These are phyloP conservation scores for Circaetus gallicus DNA, from an alignment of 2,113 vertebrate genomes.

Conservation along the genomic window DNA sequence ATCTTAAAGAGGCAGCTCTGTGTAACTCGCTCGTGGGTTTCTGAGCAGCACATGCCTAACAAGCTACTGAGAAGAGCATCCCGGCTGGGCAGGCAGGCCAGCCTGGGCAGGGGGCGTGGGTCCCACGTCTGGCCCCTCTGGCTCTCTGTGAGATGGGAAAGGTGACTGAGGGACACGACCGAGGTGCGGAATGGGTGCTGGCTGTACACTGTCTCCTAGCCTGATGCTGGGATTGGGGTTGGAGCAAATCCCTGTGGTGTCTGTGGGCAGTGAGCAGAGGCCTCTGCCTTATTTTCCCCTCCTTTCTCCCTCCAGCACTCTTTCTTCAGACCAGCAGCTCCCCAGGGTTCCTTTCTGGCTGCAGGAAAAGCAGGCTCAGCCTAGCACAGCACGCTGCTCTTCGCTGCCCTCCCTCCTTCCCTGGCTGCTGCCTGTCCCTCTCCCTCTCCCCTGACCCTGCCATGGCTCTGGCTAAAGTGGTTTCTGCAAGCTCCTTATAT, in stretches of 20 bases:
- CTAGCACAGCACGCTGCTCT: neutral
- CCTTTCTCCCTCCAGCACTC: neutral
- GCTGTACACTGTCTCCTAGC: neutral
- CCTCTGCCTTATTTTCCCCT: neutral
- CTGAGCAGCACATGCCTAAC: neutral
- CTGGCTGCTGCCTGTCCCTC: neutral
- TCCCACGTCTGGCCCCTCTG: neutral
- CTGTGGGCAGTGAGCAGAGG: neutral
- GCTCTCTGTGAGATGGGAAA: neutral
- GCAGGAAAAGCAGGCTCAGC: neutral
- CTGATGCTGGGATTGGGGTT: neutral
- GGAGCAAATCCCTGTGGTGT: neutral
- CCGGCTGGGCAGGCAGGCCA: neutral
- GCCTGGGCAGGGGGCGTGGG: neutral
- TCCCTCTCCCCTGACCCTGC: neutral
- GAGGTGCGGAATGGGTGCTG: neutral
- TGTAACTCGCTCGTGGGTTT: neutral
- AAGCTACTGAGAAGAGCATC: neutral
- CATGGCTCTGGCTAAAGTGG: neutral
- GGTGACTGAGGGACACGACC: neutral
- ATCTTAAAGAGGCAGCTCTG: neutral
- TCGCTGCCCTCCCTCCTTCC: neutral
- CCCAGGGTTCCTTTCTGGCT: neutral
- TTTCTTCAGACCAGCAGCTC: neutral
- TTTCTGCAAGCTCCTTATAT: neutral